Base-by-base conservation (phyloP, 2,113 vertebrate species). In the Passer domesticus region DNA sequence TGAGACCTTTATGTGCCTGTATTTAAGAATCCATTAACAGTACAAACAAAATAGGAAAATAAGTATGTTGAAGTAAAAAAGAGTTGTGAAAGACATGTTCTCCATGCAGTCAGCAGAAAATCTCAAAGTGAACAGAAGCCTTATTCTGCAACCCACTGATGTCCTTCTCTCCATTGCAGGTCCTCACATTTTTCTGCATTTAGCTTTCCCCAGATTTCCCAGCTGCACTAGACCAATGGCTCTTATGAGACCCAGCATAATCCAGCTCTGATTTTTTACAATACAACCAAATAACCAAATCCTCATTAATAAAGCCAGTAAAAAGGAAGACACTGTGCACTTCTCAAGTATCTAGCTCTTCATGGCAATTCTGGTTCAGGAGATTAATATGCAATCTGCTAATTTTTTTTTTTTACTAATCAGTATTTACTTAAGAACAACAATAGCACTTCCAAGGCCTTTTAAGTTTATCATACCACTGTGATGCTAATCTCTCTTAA, bases 401-500 rank as follows among this genome's bases (percentile, higher is more conserved):
- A 35, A 12, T 30, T 69, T 52, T 39, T 84, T 67, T 59, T 2
- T 39, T 84, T 67, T 59, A 13, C 11, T 39, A 80, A 83, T 73
- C 59, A 53, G 21, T 90, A 68, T 86, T 95, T 94, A 73, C 50
- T 89, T 70, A 83, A 86, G 44, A 89, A 59, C 24, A 75, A 72
- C 70, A 83, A 80, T 59, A 74, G 67, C 35, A 77, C 79, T 96
- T 90, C 55, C 67, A 85, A 75, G 56, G 55, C 43, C 31, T 77
- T 92, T 90, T 66, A 82, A 87, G 43, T 95, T 82, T 93, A 93
- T 93, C 47, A n/a, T 63, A 63, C 17, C 14, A n/a, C 28, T 56
- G 69, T 55, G 63, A 87, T 6, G 7, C 39, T 91, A 85, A 91
- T 83, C 23, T 76, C 43, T 70, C 33, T 28, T 94, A 84, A 95